phyloP scores from a whole-genome alignment of 64 coral and sea anemone genomes.

The Catalaphyllia jardinei region DNA sequence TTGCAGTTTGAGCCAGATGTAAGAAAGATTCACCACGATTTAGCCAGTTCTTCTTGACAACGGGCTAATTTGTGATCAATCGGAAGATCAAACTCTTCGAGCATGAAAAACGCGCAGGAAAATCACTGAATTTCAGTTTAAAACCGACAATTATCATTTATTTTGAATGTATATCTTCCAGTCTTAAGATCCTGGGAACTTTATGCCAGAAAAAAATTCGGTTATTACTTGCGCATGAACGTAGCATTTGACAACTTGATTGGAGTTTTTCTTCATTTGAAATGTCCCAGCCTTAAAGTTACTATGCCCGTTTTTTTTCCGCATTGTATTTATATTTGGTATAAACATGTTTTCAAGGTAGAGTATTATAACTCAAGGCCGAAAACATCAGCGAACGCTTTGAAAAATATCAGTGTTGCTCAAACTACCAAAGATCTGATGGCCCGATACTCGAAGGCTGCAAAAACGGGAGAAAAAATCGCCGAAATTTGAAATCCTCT shows the following conservation, averaged over 20 bases:
- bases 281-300: neutral
- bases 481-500: slow-evolving; percentile 8
- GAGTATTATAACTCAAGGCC: no score
- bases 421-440: neutral
- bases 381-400: neutral
- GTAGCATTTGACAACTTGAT: neutral
- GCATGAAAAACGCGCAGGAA: neutral
- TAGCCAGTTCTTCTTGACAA: neutral
- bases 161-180: neutral
- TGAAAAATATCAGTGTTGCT: neutral
- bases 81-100: neutral
- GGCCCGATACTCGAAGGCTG: neutral
- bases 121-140: slow-evolving; percentile 24
- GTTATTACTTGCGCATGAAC: neutral
- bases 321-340: neutral
- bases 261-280: neutral
- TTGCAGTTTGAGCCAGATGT: neutral
- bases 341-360: neutral
- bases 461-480: neutral
- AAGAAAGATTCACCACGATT: neutral
- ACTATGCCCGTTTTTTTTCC: slow-evolving; percentile 2
- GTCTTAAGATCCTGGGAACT: neutral
- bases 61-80: neutral
- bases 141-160: slow-evolving; percentile 24
- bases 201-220: neutral